Evolutionary conservation across 2,888 invertebrate species (phyloP).

Genomic region (Machimus atricapillus): DNA sequence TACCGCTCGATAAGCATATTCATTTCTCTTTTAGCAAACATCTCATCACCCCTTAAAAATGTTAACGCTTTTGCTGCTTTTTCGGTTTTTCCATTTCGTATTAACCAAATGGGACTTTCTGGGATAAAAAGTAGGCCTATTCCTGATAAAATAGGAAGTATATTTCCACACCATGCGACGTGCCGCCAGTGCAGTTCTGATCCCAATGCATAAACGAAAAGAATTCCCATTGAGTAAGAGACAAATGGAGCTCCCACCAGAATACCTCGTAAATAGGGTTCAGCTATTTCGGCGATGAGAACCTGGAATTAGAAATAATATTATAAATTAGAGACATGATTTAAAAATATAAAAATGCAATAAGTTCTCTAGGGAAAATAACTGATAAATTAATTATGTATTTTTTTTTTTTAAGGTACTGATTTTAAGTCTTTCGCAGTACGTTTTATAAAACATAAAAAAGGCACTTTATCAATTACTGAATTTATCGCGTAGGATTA

Average conservation of each 20-base stretch:
- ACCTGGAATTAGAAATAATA: constrained; percentile 65
- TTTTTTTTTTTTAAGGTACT: no score
- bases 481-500: no score
- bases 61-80: constrained; percentile 67
- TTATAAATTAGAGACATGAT: no score
- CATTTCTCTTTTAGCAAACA: constrained; percentile 67
- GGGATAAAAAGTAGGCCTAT: constrained; percentile 71
- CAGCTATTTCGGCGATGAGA: constrained; percentile 77
- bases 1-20: constrained; percentile 69
- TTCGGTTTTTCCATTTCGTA: constrained; percentile 67
- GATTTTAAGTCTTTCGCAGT: no score
- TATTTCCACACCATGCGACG: constrained; percentile 71
- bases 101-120: constrained; percentile 79
- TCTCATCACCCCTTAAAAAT: constrained; percentile 69
- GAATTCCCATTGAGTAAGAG: constrained; percentile 77
- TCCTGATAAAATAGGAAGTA: constrained; percentile 69
- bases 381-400: no score
- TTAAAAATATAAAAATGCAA: no score
- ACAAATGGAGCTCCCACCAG: constrained; percentile 77
- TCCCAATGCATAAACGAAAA: constrained; percentile 76
- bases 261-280: constrained; percentile 73
- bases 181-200: constrained; percentile 73
- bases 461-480: no score
- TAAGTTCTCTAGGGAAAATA: no score
- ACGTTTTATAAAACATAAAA: no score